These are phyloP conservation scores for Pasiphila rectangulata DNA, from an alignment of 2,888 invertebrate genomes.

Conservation along the genomic window DNA sequence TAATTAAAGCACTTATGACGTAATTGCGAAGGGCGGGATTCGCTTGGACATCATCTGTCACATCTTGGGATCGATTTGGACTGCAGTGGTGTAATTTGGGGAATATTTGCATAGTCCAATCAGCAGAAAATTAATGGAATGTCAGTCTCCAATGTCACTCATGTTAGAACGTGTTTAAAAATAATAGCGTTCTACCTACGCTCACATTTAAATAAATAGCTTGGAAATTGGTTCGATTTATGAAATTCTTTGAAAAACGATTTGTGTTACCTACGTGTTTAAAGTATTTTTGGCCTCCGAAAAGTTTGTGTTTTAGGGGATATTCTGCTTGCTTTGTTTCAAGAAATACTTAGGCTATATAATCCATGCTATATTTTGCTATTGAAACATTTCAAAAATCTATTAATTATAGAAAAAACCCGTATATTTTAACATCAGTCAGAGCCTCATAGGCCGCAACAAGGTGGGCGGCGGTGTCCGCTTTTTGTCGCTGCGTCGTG, in stretches of 20 bases:
- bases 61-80: conserved; percentile 24
- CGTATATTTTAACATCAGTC: background rate
- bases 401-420: background rate
- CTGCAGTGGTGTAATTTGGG: conserved; percentile 23
- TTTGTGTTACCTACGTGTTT: too few relatives aligned
- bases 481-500: conserved; percentile 18
- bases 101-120: conserved; percentile 22
- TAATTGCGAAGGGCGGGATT: conserved; percentile 12
- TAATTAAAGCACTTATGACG: conserved; percentile 26
- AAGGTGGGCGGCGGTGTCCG: conserved; percentile 18
- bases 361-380: too few relatives aligned
- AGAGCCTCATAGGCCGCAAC: conserved; percentile 4
- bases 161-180: background rate
- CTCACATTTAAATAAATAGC: background rate
- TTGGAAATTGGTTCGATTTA: background rate
- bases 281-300: too few relatives aligned
- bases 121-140: conserved; percentile 22
- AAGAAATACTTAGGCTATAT: too few relatives aligned
- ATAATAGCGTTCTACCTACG: background rate
- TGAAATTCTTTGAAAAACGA: background rate
- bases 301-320: too few relatives aligned
- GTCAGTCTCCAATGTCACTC: conserved; percentile 19
- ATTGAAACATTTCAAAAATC: background rate
- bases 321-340: too few relatives aligned
- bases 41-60: conserved; percentile 20